Evolutionary conservation across 2,888 invertebrate species (phyloP).

Genomic region (Capitulum mitella): DNA sequence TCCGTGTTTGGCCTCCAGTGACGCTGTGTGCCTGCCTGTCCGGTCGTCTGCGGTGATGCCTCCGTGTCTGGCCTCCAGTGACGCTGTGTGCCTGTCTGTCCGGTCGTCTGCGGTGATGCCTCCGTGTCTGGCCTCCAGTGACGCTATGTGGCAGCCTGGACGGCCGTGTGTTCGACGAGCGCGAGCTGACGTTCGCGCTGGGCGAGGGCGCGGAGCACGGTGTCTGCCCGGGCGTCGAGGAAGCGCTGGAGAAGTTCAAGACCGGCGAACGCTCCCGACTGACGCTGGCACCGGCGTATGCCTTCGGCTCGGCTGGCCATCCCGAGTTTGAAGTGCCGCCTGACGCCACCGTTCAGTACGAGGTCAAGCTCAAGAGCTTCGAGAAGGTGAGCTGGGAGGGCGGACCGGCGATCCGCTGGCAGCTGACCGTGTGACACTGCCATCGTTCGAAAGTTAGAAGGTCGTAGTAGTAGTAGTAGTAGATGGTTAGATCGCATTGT

Average conservation of each 20-base stretch:
- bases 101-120: constrained; percentile 43
- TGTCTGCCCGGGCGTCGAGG: constrained; percentile 73
- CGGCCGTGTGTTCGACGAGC: constrained; percentile 64
- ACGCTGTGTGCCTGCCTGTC: background rate
- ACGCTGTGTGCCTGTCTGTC: constrained; percentile 62
- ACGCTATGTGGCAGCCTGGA: constrained; percentile 62
- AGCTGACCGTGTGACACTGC: too few relatives aligned
- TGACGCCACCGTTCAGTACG: constrained; percentile 69
- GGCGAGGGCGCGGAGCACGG: constrained; percentile 75
- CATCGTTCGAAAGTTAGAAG: too few relatives aligned
- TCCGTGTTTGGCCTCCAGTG: background rate
- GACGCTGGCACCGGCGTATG: constrained; percentile 67
- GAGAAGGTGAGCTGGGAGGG: constrained; percentile 56
- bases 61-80: constrained; percentile 51
- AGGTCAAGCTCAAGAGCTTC: constrained; percentile 66
- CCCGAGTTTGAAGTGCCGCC: constrained; percentile 65
- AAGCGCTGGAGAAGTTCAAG: constrained; percentile 69
- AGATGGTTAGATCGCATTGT: too few relatives aligned
- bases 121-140: constrained; percentile 51
- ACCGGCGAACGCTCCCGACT: constrained; percentile 69
- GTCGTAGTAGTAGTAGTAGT: too few relatives aligned
- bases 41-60: constrained; percentile 29
- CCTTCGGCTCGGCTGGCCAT: constrained; percentile 65
- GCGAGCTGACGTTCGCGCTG: constrained; percentile 69
- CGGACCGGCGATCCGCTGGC: too few relatives aligned